Percentiles rank a stretch among this genome's conserved stretches.
These are phyloP conservation scores for Drosophila ficusphila DNA, from an alignment of 1,140 invertebrate genomes.

Conservation along the genomic window DNA sequence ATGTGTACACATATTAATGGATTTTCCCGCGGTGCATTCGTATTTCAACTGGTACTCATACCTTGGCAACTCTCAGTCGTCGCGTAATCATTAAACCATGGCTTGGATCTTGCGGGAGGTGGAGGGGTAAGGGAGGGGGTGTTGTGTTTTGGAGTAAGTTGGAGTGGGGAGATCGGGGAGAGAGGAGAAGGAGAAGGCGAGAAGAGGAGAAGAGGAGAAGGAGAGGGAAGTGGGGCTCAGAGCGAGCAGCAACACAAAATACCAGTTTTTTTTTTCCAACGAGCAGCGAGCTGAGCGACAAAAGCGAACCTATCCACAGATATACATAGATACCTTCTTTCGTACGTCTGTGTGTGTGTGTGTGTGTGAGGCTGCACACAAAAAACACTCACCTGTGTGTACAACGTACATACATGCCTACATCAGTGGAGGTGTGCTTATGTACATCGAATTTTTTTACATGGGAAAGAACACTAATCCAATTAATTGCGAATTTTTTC, in stretches of 20 bases:
- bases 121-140: not conserved
- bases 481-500: constrained; percentile 3
- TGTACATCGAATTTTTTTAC: constrained; percentile 12
- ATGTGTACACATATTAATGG: too few relatives aligned
- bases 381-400: not conserved
- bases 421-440: constrained; percentile 11
- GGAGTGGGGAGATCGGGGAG: not conserved
- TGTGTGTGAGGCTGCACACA: constrained; percentile 26
- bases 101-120: constrained; percentile 2
- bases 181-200: too few relatives aligned
- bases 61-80: constrained; percentile 11
- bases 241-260: constrained; percentile 13
- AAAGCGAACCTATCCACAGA: constrained; percentile 24
- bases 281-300: constrained; percentile 14
- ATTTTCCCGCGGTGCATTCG: not conserved
- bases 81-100: constrained; percentile 35
- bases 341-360: not conserved
- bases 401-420: constrained; percentile 5
- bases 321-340: constrained; percentile 6
- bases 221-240: not conserved
- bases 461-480: constrained; percentile 5
- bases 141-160: not conserved
- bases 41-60: constrained; percentile 1
- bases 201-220: too few relatives aligned
- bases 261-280: constrained; percentile 16